Conservation (phyloP, 2,888 invertebrate species). For the Clanis bilineata region DNA sequence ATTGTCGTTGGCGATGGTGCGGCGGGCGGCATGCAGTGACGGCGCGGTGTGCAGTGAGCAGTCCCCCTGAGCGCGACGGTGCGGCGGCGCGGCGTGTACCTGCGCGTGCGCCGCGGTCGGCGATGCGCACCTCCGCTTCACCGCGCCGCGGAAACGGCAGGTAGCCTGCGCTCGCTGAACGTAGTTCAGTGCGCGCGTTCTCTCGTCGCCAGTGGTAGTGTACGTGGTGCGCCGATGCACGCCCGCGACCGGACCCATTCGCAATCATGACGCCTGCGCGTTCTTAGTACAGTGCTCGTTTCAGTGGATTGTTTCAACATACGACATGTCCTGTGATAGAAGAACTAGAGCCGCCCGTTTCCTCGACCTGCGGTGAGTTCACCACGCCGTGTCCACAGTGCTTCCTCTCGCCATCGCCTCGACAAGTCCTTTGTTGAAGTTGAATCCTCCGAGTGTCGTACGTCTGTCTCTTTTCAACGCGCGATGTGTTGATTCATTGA, state of each 20-base stretch:
- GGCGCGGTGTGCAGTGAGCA: conserved; percentile 18
- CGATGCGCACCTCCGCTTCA: conserved; percentile 78
- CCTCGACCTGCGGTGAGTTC: conserved; percentile 81
- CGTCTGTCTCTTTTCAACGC: conserved; percentile 73
- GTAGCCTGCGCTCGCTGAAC: conserved; percentile 64
- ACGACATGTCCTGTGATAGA: conserved; percentile 80
- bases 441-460: conserved; percentile 67
- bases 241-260: conserved; percentile 42
- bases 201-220: conserved; percentile 79
- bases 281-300: conserved; percentile 71
- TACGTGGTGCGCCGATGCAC: conserved; percentile 70
- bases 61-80: conserved; percentile 41
- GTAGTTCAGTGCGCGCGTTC: conserved; percentile 79
- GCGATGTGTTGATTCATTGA: conserved; percentile 31
- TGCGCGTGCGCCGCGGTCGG: conserved; percentile 76
- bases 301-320: conserved; percentile 59
- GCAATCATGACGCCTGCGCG: conserved; percentile 69
- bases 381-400: conserved; percentile 49
- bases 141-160: conserved; percentile 72
- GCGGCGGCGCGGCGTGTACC: conserved; percentile 58
- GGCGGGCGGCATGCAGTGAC: background rate
- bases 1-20: background rate
- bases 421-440: conserved; percentile 72
- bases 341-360: conserved; percentile 77
- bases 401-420: conserved; percentile 64